Conservation (phyloP, 2,888 invertebrate species). For the Microctonus aethiopoides region DNA sequence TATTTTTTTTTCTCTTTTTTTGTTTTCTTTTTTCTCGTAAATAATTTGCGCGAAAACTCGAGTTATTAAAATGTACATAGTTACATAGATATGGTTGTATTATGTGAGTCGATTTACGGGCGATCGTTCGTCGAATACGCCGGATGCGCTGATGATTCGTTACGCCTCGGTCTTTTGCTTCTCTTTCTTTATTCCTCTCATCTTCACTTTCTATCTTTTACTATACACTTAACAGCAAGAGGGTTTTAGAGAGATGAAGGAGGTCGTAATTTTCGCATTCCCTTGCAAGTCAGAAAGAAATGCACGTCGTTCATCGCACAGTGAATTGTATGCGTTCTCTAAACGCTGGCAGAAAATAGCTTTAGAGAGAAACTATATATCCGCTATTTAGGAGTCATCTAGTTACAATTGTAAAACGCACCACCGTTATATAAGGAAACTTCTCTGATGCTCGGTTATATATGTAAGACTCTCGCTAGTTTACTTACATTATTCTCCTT, state of each 20-base stretch:
- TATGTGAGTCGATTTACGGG: slow-evolving; percentile 51
- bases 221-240: slow-evolving; percentile 7
- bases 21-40: neutral
- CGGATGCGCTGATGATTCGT: slow-evolving; percentile 40
- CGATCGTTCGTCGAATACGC: slow-evolving; percentile 57
- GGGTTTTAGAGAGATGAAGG: slow-evolving; percentile 14
- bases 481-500: slow-evolving; percentile 1
- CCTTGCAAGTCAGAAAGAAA: slow-evolving; percentile 18
- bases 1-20: neutral
- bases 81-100: slow-evolving; percentile 7
- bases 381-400: slow-evolving; percentile 32
- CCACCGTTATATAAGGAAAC: neutral
- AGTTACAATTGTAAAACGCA: slow-evolving; percentile 13
- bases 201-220: slow-evolving; percentile 32
- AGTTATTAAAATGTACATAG: slow-evolving; percentile 29
- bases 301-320: slow-evolving; percentile 36
- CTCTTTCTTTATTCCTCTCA: slow-evolving; percentile 46
- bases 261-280: slow-evolving; percentile 34
- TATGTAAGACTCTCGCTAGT: neutral
- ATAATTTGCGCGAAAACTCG: slow-evolving; percentile 20
- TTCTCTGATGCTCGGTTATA: neutral
- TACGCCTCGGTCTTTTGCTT: slow-evolving; percentile 38
- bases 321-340: slow-evolving; percentile 17
- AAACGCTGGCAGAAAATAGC: slow-evolving; percentile 33
- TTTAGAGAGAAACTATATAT: slow-evolving; percentile 22